A percentile compares a stretch with the other conserved stretches of the same genome.
Evolutionary conservation across 2,797 vertebrate genomes (phyloP).

Genomic region (Sciaenops ocellatus): DNA sequence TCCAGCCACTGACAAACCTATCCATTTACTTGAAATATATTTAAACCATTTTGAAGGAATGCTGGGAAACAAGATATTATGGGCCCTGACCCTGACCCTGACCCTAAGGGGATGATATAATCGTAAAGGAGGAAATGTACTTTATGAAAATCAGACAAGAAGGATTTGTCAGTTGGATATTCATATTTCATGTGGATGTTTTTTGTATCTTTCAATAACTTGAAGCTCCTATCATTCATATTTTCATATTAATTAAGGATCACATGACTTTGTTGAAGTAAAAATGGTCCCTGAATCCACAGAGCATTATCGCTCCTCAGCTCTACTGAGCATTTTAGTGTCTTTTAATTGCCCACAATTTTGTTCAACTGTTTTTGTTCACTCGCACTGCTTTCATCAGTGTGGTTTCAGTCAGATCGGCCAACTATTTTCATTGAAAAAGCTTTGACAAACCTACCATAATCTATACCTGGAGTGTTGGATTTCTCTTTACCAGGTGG

Average conservation of each 20-base stretch:
- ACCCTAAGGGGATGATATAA: too few relatives aligned
- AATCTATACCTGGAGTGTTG: neutral
- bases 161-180: neutral
- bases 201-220: neutral
- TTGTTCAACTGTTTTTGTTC: neutral
- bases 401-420: neutral
- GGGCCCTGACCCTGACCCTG: too few relatives aligned
- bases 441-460: neutral
- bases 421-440: neutral
- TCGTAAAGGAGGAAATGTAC: neutral
- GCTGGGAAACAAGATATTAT: neutral
- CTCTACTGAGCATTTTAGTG: neutral
- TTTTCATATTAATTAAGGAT: slow-evolving; percentile 1
- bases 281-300: neutral
- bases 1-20: neutral
- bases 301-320: neutral
- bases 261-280: neutral
- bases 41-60: neutral
- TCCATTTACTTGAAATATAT: neutral
- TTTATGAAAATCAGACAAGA: neutral
- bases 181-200: neutral
- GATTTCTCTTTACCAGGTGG: neutral
- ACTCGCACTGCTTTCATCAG: neutral
- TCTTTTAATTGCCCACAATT: neutral
- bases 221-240: neutral